phyloP scores from a whole-genome alignment of 1,140 invertebrate genomes.

The Ridgeia piscesae region DNA sequence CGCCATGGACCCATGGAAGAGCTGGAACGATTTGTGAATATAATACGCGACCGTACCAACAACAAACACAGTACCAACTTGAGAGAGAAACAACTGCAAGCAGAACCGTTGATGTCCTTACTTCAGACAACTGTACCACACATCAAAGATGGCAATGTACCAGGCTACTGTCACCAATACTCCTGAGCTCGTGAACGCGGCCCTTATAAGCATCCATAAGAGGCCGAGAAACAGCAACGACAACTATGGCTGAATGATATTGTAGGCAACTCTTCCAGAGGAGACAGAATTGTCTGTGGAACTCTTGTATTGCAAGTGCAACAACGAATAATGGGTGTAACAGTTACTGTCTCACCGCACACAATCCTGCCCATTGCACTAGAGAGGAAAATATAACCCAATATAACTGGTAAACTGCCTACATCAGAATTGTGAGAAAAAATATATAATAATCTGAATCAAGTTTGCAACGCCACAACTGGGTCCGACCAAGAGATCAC shows the following conservation, averaged over 20 bases:
- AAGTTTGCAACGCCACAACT: neutral
- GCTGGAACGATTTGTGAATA: neutral
- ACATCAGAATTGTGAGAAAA: neutral
- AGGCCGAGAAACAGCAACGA: neutral
- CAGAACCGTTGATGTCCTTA: neutral
- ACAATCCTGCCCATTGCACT: too few relatives aligned
- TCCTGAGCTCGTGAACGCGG: neutral
- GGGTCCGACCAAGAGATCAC: neutral
- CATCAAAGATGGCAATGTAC: neutral
- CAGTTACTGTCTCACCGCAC: too few relatives aligned
- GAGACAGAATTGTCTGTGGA: too few relatives aligned
- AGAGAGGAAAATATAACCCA: too few relatives aligned
- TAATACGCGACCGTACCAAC: neutral
- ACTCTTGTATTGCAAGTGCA: too few relatives aligned
- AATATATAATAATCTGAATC: neutral
- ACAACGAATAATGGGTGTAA: too few relatives aligned
- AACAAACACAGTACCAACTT: neutral
- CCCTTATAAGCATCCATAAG: neutral
- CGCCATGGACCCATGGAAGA: neutral
- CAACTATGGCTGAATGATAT: neutral
- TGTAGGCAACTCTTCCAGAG: neutral
- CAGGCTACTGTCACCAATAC: neutral
- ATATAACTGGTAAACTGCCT: neutral
- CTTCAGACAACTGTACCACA: neutral
- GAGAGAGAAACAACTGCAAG: too few relatives aligned